Base-by-base conservation (phyloP, 2,888 invertebrate species). In the Andrena bucephala region DNA sequence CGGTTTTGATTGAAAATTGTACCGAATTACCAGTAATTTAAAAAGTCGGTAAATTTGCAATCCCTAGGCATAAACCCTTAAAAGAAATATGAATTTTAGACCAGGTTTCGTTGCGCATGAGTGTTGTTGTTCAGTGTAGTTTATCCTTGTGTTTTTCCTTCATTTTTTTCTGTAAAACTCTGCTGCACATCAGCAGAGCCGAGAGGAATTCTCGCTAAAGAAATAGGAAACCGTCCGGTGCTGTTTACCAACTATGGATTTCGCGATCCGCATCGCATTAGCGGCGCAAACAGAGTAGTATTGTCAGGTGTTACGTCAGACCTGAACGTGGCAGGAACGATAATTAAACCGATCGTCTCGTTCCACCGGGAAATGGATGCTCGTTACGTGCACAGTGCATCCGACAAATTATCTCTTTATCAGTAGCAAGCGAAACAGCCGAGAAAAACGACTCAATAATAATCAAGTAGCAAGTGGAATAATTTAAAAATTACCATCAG, bases 251-350 rank as follows among this genome's bases (percentile, higher is more conserved):
- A 27, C 72, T 77, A 60, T 42, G 42, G 42, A 42, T 77, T 74
- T 33, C 66, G 8, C 50, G 62, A 71, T 82, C 74, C 65, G 65
- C 82, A 72, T 75, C 67, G 59, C 65, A 69, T 79, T 80, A 71
- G 68, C 79, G 75, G 75, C 36, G 80, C 60, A 70, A 74, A 50
- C 65, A 70, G 71, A 79, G 73, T 36, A 68, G 54, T 68, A 75
- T 65, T 59, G 78, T 83, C 82, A 72, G 66, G 63, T 75, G 71
- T 83, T 83, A 80, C 82, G 80, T 75, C 82, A 80, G 75, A 16
- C 68, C 7, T 5, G 8, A 27, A 75, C 82, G 80, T 76, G 82
- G 75, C 67, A 52, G 4, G 75, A 71, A 70, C 31, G 70, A 52
- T 67, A 75, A 83, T 80, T 80, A 71, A 71, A 68, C 31, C 63